Percentiles rank a stretch among this genome's conserved stretches.
phyloP scores from a whole-genome alignment of 2,113 vertebrate species.

The Festucalex cinctus region DNA sequence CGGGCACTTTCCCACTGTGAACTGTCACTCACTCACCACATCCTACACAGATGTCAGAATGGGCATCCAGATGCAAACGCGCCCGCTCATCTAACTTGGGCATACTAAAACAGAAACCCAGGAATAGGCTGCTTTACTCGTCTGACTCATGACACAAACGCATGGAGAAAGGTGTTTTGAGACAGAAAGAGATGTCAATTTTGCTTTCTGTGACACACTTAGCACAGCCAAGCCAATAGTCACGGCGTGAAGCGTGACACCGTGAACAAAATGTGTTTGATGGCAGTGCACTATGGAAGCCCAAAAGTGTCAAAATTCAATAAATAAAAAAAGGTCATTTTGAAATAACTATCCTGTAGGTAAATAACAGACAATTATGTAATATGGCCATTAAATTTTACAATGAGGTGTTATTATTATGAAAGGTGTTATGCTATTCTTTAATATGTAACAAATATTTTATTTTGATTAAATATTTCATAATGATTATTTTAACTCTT shows the following conservation, averaged over 20 bases:
- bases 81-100: slow-evolving; percentile 24
- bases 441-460: too few species aligned
- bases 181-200: slow-evolving; percentile 53
- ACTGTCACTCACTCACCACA: slow-evolving; percentile 46
- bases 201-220: slow-evolving; percentile 39
- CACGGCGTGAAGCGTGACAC: slow-evolving; percentile 22
- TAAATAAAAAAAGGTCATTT: too few species aligned
- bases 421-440: too few species aligned
- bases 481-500: too few species aligned
- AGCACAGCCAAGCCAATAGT: slow-evolving; percentile 19
- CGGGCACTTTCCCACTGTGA: slow-evolving; percentile 41
- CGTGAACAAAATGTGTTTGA: slow-evolving; percentile 25
- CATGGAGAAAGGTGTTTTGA: slow-evolving; percentile 34
- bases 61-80: slow-evolving; percentile 28
- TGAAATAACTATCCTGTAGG: too few species aligned
- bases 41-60: slow-evolving; percentile 38
- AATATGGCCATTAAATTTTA: too few species aligned
- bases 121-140: slow-evolving; percentile 37
- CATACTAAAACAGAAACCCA: slow-evolving; percentile 29
- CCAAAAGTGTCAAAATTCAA: too few species aligned
- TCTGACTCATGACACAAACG: slow-evolving; percentile 55
- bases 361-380: too few species aligned
- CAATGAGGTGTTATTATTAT: too few species aligned
- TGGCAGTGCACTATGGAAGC: too few species aligned
- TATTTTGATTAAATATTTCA: too few species aligned